Base-by-base conservation (phyloP, 2,797 vertebrate species). In the Taenioides sp. region DNA sequence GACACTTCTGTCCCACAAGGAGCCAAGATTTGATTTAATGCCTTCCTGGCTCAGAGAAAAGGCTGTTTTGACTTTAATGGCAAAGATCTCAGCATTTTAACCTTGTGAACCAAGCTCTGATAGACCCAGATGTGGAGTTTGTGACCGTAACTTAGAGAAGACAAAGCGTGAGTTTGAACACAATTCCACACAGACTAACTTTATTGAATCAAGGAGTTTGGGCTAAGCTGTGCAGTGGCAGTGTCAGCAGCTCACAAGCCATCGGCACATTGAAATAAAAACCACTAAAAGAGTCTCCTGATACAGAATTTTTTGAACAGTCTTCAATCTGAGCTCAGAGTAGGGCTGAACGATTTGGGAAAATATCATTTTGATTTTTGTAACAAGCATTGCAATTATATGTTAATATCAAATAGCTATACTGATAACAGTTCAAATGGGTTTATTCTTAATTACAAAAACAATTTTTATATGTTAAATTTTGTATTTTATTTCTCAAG, bases 1-100 rank as follows among this genome's bases (percentile, higher is more conserved):
- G 82, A 82, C 84, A 81, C 85, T 68, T 79, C 77, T 69, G 20
- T 77, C 75, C 77, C 67, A 69, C 76, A 54, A 40, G 43, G 75
- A 62, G 73, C 76, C 76, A 78, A 57, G 75, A 63, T 71, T 75
- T 76, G 58, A 78, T 76, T 68, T 65, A 70, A 72, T 65, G 68
- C 68, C 69, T 80, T 85, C 72, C 74, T 78, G 78, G 77, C 59
- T 17, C 0, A 67, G 57, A 22, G 69, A 82, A 73, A 63, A 40
- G 27, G 73, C 58, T 71, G 67, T 75, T 71, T 54, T 69, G 47
- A 64, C 54, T 64, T 71, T 72, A 68, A 71, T 61, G 23, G 70
- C 77, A 54, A 7, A 1, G 75, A 79, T 73, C 73, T 59, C 57
- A 18, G 61, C 18, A 50, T 31, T 80, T 76, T 85, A 78, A 84